Percentiles rank a stretch among this genome's conserved stretches.
Conservation (phyloP, 2,888 invertebrate genomes). For the Acanthoscelides obtectus region DNA sequence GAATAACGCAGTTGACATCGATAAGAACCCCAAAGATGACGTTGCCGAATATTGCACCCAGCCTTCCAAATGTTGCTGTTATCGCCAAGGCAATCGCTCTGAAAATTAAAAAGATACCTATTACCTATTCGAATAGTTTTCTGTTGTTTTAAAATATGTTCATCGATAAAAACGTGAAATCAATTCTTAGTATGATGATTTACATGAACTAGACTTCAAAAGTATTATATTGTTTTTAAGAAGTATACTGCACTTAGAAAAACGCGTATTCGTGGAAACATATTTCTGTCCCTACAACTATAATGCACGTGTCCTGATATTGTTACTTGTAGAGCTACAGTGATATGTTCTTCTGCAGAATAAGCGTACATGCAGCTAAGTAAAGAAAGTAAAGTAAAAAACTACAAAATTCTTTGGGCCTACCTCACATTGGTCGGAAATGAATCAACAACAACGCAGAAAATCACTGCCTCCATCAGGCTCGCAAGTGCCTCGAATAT, state of each 20-base stretch:
- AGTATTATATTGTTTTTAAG: no score
- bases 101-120: slow-evolving; percentile 19
- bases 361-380: no score
- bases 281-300: no score
- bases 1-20: slow-evolving; percentile 54
- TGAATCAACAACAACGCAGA: slow-evolving; percentile 58
- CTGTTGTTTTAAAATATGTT: not conserved
- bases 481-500: slow-evolving; percentile 58
- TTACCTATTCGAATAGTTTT: not conserved
- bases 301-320: no score
- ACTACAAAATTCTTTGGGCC: not conserved
- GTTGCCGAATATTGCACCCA: slow-evolving; percentile 59
- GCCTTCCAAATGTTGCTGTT: slow-evolving; percentile 56
- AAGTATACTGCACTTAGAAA: no score
- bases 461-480: slow-evolving; percentile 57
- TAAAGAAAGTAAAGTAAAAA: no score
- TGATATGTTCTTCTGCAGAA: no score
- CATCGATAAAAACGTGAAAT: no score
- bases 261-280: no score
- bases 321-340: no score
- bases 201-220: no score
- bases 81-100: slow-evolving; percentile 58
- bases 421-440: slow-evolving; percentile 43
- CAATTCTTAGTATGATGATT: no score
- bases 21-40: slow-evolving; percentile 55